A percentile compares a stretch with the other conserved stretches of the same genome.
Evolutionary conservation across 2,888 invertebrate species (phyloP).

Genomic region (Orthonychiurus folsomi): DNA sequence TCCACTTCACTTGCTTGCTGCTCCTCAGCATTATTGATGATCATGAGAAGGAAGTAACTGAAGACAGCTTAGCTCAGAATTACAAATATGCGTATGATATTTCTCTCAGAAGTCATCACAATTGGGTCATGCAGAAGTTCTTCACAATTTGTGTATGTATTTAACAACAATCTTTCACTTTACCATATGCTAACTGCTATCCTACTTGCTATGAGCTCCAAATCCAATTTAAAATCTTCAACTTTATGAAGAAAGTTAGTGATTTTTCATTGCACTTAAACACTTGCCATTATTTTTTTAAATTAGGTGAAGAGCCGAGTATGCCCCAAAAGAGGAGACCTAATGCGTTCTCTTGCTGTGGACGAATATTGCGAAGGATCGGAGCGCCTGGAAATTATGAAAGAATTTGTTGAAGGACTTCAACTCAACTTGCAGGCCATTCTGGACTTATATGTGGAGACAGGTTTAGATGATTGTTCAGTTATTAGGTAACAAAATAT

Average conservation of each 20-base stretch:
- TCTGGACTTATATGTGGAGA: constrained; percentile 10
- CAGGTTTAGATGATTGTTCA: constrained; percentile 2
- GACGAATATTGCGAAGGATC: background rate
- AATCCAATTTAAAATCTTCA: no score
- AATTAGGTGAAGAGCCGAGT: background rate
- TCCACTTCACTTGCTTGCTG: constrained; percentile 55
- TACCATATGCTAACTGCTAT: no score
- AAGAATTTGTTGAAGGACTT: background rate
- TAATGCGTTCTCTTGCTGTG: background rate
- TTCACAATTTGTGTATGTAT: constrained; percentile 50
- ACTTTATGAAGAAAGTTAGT: no score
- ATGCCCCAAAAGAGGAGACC: constrained; percentile 3
- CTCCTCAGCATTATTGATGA: constrained; percentile 53
- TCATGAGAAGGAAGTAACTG: constrained; percentile 46
- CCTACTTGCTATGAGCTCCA: no score
- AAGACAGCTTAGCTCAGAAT: constrained; percentile 55
- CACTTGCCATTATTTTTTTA: background rate
- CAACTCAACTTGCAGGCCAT: constrained; percentile 10
- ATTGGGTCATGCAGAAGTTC: constrained; percentile 64
- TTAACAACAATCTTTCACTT: no score
- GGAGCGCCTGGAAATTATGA: background rate
- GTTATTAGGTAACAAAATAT: background rate
- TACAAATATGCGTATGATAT: constrained; percentile 60
- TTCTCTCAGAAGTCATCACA: constrained; percentile 63
- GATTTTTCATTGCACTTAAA: background rate